Percentiles rank a stretch among this genome's conserved stretches.
These are phyloP conservation scores for Thaumetopoea pityocampa DNA, from an alignment of 1,140 invertebrate genomes.

Conservation along the genomic window DNA sequence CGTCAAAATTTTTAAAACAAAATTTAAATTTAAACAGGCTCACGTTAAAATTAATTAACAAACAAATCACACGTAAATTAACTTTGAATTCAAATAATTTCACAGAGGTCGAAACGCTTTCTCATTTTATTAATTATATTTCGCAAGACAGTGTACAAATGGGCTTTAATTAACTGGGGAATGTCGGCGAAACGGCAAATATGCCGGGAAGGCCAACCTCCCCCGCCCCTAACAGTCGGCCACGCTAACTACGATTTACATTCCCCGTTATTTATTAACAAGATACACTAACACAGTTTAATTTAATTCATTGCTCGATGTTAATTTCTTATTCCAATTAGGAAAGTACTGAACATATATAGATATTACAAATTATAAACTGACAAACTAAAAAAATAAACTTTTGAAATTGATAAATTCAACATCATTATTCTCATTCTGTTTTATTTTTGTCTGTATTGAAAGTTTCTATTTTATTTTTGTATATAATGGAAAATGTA, in stretches of 20 bases:
- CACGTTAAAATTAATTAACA: slow-evolving; percentile 11
- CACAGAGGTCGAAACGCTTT: slow-evolving; percentile 41
- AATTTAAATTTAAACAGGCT: not conserved
- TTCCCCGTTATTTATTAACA: slow-evolving; percentile 55
- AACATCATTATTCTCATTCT: no score
- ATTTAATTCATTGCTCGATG: slow-evolving; percentile 25
- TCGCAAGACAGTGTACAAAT: slow-evolving; percentile 64
- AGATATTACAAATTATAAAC: not conserved
- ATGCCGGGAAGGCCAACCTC: slow-evolving; percentile 43
- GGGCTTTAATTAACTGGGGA: slow-evolving; percentile 70
- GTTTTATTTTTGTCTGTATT: no score
- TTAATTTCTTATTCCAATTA: slow-evolving; percentile 10
- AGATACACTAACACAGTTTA: slow-evolving; percentile 34
- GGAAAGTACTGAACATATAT: slow-evolving; percentile 3
- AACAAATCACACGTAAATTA: slow-evolving; percentile 25
- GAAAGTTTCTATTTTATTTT: no score
- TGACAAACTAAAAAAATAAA: no score
- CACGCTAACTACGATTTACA: slow-evolving; percentile 55
- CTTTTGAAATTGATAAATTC: no score
- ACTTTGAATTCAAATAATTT: slow-evolving; percentile 36
- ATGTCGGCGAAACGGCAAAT: slow-evolving; percentile 61
- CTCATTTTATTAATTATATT: slow-evolving; percentile 66
- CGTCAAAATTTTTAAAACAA: slow-evolving; percentile 1
- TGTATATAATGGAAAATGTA: no score
- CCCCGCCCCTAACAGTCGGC: slow-evolving; percentile 25